These are phyloP conservation scores for Rostratula benghalensis DNA, from an alignment of 2,113 vertebrate genomes.

Conservation along the genomic window DNA sequence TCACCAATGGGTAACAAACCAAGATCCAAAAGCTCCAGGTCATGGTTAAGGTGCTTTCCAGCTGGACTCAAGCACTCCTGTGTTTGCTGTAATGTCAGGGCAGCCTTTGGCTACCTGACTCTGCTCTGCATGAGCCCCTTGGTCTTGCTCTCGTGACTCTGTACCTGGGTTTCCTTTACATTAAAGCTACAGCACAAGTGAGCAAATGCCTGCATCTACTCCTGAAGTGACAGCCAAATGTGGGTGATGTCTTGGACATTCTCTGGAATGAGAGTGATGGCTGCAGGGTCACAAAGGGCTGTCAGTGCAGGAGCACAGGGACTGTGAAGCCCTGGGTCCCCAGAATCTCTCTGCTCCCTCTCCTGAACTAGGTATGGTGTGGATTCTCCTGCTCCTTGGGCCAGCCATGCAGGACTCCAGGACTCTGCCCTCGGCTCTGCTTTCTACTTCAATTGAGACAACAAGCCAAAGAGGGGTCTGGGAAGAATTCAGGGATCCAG, in stretches of 20 bases:
- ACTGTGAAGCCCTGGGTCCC: not conserved
- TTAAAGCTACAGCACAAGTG: not conserved
- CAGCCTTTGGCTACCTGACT: not conserved
- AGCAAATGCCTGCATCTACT: not conserved
- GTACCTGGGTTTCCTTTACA: not conserved
- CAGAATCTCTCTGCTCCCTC: not conserved
- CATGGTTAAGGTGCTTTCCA: accelerated
- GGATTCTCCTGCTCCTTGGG: not conserved
- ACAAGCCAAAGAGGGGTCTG: no score
- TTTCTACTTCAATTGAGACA: not conserved
- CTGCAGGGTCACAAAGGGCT: not conserved
- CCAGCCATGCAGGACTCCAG: accelerated
- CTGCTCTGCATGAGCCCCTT: accelerated
- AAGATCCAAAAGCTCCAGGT: not conserved
- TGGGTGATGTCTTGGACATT: not conserved
- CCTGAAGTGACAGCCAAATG: no score
- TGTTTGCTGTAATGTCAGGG: accelerated
- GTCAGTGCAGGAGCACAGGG: no score
- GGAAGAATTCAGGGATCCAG: not conserved
- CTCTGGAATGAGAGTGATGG: not conserved
- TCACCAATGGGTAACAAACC: accelerated
- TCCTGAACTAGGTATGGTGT: not conserved
- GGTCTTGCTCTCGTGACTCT: no score
- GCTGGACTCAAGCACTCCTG: not conserved
- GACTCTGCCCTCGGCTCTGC: not conserved